These are phyloP conservation scores for Nothoprocta pentlandii DNA, from an alignment of 2,113 vertebrate genomes.

Conservation along the genomic window DNA sequence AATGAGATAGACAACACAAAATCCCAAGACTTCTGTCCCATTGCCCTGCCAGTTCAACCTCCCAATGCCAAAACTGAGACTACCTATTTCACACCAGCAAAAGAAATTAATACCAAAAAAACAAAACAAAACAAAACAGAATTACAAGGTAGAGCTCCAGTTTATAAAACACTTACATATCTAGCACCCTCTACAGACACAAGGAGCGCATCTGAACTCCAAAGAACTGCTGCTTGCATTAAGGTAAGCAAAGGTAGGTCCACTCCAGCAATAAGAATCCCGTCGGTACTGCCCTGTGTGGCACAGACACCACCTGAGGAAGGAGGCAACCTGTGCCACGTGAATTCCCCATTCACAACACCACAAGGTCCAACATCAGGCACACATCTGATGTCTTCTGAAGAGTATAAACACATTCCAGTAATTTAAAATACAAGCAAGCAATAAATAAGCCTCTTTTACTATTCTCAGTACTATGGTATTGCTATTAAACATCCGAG, in stretches of 20 bases:
- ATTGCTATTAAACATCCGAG: not conserved
- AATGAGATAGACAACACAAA: not conserved
- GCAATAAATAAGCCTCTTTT: not conserved
- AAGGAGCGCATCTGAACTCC: not conserved
- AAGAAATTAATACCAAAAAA: not conserved
- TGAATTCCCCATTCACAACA: not conserved
- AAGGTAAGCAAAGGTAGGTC: not conserved
- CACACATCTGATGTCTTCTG: not conserved
- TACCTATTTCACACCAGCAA: not conserved
- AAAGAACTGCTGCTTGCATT: not conserved
- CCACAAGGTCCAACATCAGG: not conserved
- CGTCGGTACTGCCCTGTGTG: not conserved
- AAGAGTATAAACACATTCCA: not conserved
- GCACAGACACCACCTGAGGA: fast-evolving
- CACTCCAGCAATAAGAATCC: not conserved
- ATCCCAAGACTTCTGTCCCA: not conserved
- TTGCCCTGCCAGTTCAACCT: not conserved
- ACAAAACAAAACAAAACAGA: not conserved
- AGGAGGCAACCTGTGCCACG: not conserved
- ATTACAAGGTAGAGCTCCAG: not conserved
- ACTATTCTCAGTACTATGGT: not conserved
- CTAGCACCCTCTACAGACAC: not conserved
- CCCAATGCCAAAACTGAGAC: not conserved
- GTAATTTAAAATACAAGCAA: not conserved
- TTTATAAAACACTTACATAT: not conserved